Percentiles rank a stretch among this genome's conserved stretches.
These are phyloP conservation scores for Crax fasciolata DNA, from an alignment of 2,797 vertebrate genomes.

Conservation along the genomic window DNA sequence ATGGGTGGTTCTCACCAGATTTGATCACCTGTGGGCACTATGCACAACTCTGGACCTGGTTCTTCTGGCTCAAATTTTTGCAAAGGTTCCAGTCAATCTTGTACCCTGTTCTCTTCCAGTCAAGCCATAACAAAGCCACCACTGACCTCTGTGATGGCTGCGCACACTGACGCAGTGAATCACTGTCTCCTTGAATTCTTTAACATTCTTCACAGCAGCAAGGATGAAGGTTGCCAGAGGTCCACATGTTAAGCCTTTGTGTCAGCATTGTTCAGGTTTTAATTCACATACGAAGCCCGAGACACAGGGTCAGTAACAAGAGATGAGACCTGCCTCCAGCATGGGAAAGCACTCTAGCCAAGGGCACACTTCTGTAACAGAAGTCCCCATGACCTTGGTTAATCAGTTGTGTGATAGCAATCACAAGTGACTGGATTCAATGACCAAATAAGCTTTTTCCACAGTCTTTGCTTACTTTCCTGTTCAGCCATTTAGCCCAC, in stretches of 20 bases:
- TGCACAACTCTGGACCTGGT: fast-evolving
- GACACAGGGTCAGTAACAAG: neutral
- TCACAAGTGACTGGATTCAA: neutral
- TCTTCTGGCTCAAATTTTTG: neutral
- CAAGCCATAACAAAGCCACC: neutral
- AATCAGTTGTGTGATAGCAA: neutral
- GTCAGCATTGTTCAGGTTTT: neutral
- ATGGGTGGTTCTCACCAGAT: neutral
- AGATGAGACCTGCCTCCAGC: neutral
- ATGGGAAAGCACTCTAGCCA: neutral
- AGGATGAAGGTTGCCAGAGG: neutral
- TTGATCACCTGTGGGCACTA: neutral
- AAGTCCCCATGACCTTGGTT: neutral
- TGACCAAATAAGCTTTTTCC: neutral
- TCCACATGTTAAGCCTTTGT: neutral
- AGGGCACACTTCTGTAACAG: neutral
- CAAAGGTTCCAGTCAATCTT: neutral
- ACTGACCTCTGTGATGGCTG: neutral
- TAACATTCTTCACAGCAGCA: neutral
- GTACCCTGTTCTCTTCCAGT: neutral
- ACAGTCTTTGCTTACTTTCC: neutral
- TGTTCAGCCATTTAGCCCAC: neutral
- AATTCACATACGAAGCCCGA: fast-evolving
- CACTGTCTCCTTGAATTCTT: neutral
- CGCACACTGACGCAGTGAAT: neutral